A percentile compares a stretch with the other conserved stretches of the same genome.
Evolutionary conservation across 2,888 invertebrate species (phyloP).

Genomic region (Drosophila colorata): DNA sequence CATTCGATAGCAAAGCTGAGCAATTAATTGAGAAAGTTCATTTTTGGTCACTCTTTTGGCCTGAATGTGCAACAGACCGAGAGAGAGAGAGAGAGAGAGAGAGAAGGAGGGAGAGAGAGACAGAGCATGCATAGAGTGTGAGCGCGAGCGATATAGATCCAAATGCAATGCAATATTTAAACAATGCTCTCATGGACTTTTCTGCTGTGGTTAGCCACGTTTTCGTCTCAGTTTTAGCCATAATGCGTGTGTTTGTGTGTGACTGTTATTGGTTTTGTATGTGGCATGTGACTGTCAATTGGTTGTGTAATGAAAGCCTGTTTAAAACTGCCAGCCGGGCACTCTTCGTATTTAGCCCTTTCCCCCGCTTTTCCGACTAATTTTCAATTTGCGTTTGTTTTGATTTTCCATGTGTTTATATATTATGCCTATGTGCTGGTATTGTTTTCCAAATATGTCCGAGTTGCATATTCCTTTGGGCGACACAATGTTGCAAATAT

Average conservation of each 20-base stretch:
- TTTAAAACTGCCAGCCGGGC: constrained; percentile 57
- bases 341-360: constrained; percentile 43
- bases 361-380: constrained; percentile 29
- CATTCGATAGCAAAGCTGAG: constrained; percentile 64
- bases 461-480: constrained; percentile 15
- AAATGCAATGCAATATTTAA: constrained; percentile 67
- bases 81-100: not conserved
- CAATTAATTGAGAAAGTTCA: constrained; percentile 81
- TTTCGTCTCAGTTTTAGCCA: constrained; percentile 54
- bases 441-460: constrained; percentile 44
- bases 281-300: constrained; percentile 77
- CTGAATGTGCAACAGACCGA: not conserved
- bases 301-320: constrained; percentile 60
- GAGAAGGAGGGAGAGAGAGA: not conserved
- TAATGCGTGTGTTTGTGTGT: constrained; percentile 20
- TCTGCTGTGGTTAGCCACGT: constrained; percentile 63
- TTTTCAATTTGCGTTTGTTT: constrained; percentile 62
- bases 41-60: constrained; percentile 59
- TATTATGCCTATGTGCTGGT: constrained; percentile 17
- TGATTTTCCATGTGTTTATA: constrained; percentile 39
- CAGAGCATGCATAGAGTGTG: not conserved
- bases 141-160: constrained; percentile 22
- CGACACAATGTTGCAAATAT: constrained; percentile 30
- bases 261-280: constrained; percentile 61
- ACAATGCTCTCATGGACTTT: constrained; percentile 53